Evolutionary conservation across 2,113 vertebrate species (phyloP).

Genomic region (Psephotus haematonotus): DNA sequence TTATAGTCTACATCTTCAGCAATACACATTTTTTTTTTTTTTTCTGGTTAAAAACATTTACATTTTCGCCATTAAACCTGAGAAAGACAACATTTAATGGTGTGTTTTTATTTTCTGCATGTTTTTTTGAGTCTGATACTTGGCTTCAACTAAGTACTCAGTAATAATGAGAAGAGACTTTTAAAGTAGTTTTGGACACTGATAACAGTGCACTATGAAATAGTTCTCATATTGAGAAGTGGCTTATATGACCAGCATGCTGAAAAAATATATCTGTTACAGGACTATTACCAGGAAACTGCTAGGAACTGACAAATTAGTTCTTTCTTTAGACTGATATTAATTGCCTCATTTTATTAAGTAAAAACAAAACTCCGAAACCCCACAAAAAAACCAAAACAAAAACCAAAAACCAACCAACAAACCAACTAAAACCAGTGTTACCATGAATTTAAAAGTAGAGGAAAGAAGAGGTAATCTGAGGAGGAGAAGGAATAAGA

Average conservation of each 20-base stretch:
- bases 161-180: not conserved
- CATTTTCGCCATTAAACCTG: not conserved
- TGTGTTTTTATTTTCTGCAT: not conserved
- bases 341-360: not conserved
- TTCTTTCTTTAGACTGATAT: not conserved
- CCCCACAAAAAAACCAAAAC: not conserved
- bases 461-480: not conserved
- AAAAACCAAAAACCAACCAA: too few species aligned
- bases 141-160: not conserved
- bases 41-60: not conserved
- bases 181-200: not conserved
- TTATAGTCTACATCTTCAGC: not conserved
- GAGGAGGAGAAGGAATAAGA: not conserved
- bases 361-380: not conserved
- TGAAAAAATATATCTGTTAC: not conserved
- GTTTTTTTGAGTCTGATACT: not conserved
- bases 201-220: not conserved
- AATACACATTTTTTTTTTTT: not conserved
- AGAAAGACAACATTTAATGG: not conserved
- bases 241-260: not conserved
- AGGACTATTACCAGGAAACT: conserved; percentile 14
- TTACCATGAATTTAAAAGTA: not conserved
- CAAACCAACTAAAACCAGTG: not conserved
- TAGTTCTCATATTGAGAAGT: not conserved
- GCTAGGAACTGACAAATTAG: not conserved